Base-by-base conservation (phyloP, 2,888 invertebrate genomes). In the Ophioninae sp. region DNA sequence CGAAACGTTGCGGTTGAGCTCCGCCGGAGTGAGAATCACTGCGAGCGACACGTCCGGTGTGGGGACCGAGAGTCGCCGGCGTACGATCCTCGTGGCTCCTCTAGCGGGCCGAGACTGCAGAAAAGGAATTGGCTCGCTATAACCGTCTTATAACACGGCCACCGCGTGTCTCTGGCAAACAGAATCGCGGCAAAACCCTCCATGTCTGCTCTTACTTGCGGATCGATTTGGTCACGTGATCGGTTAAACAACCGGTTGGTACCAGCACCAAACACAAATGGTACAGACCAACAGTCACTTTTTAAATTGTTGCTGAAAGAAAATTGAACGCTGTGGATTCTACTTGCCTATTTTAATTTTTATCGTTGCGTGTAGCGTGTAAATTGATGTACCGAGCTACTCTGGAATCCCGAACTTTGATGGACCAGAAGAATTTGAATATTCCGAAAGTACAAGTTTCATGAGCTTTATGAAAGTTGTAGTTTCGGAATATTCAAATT, bases 31-130 rank as follows among this genome's bases (percentile, higher is more conserved):
- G 91, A 89, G 91, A 88, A 86, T 86, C 90, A 77, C 91, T 90
- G 91, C 30, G 64, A 73, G 73, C 81, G 89, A 87, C 87, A 89
- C 88, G 89, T 90, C 89, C 90, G 91, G 89, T 87, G 50, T 13
- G 89, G 88, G 90, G 90, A 89, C 86, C 82, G 75, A 65, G 78
- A 81, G 81, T 76, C 65, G 82, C 80, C 73, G 62, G 30, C 2
- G 30, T 13, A 62, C 69, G 65, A 65, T 74, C 85, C 79, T 77
- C 83, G 86, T 76, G 86, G 82, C 74, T 85, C 75, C 75, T 85
- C 80, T 72, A 77, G 30, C 61, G 70, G 68, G 56, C 61, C 77
- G 77, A 73, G 67, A 62, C 57, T 64, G 56, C 68, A 67, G 39
- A 75, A 78, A 23, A 65, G 50, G 62, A 70, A 50, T 30, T 57